Evolutionary conservation across 2,113 vertebrate genomes (phyloP).

Genomic region (Brachyhypopomus occidentalis): DNA sequence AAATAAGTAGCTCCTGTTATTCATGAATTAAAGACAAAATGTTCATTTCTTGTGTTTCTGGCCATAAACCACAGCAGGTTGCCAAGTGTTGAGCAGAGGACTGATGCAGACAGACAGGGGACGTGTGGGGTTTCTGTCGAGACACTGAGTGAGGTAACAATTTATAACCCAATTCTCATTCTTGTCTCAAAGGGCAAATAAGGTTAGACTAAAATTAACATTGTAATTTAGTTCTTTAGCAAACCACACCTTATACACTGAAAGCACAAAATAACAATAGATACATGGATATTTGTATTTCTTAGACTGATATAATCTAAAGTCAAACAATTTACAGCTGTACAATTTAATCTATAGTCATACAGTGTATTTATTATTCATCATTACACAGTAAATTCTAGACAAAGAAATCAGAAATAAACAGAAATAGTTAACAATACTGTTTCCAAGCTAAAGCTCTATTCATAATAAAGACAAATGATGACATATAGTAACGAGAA

Average conservation of each 20-base stretch:
- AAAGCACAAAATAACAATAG: neutral
- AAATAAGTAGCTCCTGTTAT: neutral
- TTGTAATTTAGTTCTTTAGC: slow-evolving; percentile 24
- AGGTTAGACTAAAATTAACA: neutral
- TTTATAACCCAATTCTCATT: slow-evolving; percentile 2
- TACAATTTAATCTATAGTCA: too few relatives aligned
- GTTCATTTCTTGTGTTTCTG: neutral
- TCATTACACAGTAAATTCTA: too few relatives aligned
- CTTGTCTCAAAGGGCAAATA: slow-evolving; percentile 18
- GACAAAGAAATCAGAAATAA: too few relatives aligned
- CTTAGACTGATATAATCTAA: neutral
- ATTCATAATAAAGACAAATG: neutral
- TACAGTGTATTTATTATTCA: neutral
- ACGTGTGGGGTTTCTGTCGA: neutral
- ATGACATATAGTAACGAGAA: slow-evolving; percentile 23
- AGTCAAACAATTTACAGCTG: neutral
- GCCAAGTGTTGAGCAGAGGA: neutral
- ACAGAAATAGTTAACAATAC: too few relatives aligned
- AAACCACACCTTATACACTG: slow-evolving; percentile 12
- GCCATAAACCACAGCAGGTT: neutral
- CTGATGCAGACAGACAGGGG: neutral
- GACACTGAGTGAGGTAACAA: neutral
- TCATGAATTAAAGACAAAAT: neutral
- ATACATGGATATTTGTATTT: neutral
- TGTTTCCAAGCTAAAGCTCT: neutral